These are phyloP conservation scores for Zelostemma sp. DNA, from an alignment of 1,140 invertebrate genomes.

Conservation along the genomic window DNA sequence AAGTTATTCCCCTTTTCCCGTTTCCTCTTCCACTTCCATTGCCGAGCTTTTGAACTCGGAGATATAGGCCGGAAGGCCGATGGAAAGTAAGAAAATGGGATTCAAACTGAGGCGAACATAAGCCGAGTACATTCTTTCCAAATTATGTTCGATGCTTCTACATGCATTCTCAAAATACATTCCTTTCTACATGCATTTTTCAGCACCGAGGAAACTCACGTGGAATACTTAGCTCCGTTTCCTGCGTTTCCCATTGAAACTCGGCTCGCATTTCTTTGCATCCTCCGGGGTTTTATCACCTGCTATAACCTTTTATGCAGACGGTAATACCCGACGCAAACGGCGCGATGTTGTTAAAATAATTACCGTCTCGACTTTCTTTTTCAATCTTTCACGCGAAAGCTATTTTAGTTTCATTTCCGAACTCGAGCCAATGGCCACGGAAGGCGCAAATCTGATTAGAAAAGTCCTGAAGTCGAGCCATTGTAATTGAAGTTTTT, in stretches of 20 bases:
- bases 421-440: no score
- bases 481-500: no score
- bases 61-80: conserved; percentile 33
- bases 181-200: conserved; percentile 19
- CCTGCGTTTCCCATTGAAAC: background rate
- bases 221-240: conserved; percentile 8
- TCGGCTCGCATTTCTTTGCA: background rate
- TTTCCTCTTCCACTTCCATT: conserved; percentile 3
- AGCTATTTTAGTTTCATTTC: background rate
- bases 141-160: conserved; percentile 26
- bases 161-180: no score
- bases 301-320: conserved; percentile 4
- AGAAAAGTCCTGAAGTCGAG: no score
- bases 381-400: background rate
- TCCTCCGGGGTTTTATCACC: conserved; percentile 1
- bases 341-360: background rate
- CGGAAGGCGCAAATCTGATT: no score
- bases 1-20: conserved; percentile 9
- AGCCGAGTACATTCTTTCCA: conserved; percentile 23
- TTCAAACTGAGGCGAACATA: conserved; percentile 13
- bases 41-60: conserved; percentile 15
- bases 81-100: conserved; percentile 21
- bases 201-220: conserved; percentile 9
- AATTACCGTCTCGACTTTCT: background rate
- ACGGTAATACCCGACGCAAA: background rate